These are phyloP conservation scores for Carposina sasakii DNA, from an alignment of 1,140 invertebrate genomes.

Conservation along the genomic window DNA sequence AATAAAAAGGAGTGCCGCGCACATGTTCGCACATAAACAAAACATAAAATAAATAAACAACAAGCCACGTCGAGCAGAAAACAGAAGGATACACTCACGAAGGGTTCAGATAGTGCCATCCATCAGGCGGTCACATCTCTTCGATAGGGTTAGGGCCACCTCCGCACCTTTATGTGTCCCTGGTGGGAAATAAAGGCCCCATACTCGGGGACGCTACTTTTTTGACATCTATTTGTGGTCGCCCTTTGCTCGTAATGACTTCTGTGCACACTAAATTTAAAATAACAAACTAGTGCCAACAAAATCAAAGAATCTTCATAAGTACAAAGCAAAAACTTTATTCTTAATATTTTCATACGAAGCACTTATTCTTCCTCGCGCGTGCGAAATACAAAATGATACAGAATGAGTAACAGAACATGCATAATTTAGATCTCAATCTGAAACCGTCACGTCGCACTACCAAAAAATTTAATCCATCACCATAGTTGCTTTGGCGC, in stretches of 20 bases:
- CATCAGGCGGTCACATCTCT: conserved; percentile 59
- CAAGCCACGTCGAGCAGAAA: conserved; percentile 34
- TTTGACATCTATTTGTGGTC: conserved; percentile 71
- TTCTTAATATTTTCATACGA: too few species aligned
- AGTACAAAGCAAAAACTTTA: too few species aligned
- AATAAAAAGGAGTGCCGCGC: conserved; percentile 17
- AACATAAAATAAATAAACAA: conserved; percentile 62
- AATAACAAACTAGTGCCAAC: too few species aligned
- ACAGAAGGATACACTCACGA: conserved; percentile 39
- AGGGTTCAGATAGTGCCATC: conserved; percentile 61
- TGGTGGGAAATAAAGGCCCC: conserved; percentile 58
- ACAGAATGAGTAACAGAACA: conserved; percentile 12
- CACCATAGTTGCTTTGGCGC: conserved; percentile 21
- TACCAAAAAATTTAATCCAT: conserved; percentile 43
- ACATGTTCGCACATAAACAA: conserved; percentile 58
- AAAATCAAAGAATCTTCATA: too few species aligned
- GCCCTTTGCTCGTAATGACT: conserved; percentile 53
- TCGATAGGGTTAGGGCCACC: conserved; percentile 69
- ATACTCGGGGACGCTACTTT: conserved; percentile 53
- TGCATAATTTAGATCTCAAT: conserved; percentile 43
- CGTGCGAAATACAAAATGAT: too few species aligned
- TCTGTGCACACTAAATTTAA: conserved; percentile 21
- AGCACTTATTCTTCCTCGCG: too few species aligned
- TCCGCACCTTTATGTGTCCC: conserved; percentile 68
- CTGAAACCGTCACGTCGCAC: conserved; percentile 27